These are phyloP conservation scores for Harpegnathos saltator DNA, from an alignment of 1,140 invertebrate genomes.

Conservation along the genomic window DNA sequence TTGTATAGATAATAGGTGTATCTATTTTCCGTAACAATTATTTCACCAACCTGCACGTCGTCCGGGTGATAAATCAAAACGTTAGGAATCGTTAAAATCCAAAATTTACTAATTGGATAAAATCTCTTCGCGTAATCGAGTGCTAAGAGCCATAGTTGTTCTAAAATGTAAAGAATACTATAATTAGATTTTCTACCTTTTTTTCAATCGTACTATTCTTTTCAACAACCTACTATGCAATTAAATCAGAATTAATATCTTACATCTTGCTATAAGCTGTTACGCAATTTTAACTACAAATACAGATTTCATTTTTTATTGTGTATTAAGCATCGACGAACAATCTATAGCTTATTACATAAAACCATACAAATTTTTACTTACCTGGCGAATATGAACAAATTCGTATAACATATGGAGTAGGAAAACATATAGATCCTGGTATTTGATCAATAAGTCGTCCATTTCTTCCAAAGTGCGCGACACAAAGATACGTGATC, in stretches of 20 bases:
- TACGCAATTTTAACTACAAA: too few relatives aligned
- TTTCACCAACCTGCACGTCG: conserved; percentile 74
- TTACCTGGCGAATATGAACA: conserved; percentile 48
- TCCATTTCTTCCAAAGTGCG: conserved; percentile 56
- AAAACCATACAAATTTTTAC: neutral
- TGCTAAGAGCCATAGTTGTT: conserved; percentile 62
- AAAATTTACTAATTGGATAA: conserved; percentile 76
- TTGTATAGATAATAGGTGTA: neutral
- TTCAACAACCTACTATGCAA: too few relatives aligned
- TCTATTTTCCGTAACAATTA: too few relatives aligned
- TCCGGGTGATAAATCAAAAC: conserved; percentile 75
- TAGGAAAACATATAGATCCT: conserved; percentile 66
- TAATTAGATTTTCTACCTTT: neutral
- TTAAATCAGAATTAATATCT: neutral
- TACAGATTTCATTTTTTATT: neutral
- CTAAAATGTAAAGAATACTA: conserved; percentile 53
- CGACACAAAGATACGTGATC: neutral
- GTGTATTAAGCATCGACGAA: neutral
- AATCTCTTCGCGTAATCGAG: conserved; percentile 58
- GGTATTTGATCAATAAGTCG: conserved; percentile 69
- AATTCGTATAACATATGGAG: conserved; percentile 77
- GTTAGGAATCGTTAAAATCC: conserved; percentile 34
- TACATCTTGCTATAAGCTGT: neutral
- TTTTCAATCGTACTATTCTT: neutral
- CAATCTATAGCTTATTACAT: neutral